Evolutionary conservation across 2,113 vertebrate species (phyloP).

Genomic region (Cebidichthys violaceus): DNA sequence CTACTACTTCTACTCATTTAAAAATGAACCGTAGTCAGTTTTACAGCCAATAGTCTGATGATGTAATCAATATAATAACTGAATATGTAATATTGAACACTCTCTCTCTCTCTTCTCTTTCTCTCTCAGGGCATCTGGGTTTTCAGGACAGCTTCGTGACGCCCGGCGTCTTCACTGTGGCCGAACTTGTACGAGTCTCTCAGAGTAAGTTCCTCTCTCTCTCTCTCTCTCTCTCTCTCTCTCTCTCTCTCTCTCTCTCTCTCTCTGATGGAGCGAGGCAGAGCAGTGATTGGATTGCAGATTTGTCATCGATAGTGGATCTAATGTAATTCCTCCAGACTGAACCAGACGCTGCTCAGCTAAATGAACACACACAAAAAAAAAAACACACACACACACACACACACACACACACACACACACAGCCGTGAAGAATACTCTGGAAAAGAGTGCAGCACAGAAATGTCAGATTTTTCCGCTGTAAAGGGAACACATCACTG

Average conservation of each 20-base stretch:
- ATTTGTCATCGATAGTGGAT: constrained; percentile 55
- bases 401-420: neutral
- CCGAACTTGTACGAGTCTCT: constrained; percentile 97
- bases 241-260: neutral
- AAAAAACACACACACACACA: constrained; percentile 26
- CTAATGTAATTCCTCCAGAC: constrained; percentile 57
- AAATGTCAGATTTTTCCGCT: neutral
- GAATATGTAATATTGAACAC: neutral
- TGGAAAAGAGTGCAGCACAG: neutral
- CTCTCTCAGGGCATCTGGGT: constrained; percentile 94
- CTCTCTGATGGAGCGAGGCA: constrained; percentile 1
- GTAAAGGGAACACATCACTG: neutral
- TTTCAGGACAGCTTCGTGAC: constrained; percentile 99
- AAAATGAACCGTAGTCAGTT: neutral
- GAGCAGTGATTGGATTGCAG: constrained; percentile 44
- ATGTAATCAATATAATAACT: neutral
- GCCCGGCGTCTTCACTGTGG: constrained; percentile 97
- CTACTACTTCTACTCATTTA: neutral
- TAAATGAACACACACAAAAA: constrained; percentile 32
- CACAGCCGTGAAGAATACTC: neutral
- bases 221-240: neutral
- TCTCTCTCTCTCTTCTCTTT: constrained; percentile 46
- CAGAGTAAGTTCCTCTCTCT: constrained; percentile 90
- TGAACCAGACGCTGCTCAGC: constrained; percentile 27
- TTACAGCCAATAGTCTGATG: neutral